A percentile compares a stretch with the other conserved stretches of the same genome.
These are phyloP conservation scores for Enteromius afrohamiltoni DNA, from an alignment of 2,797 vertebrate species.

Conservation along the genomic window DNA sequence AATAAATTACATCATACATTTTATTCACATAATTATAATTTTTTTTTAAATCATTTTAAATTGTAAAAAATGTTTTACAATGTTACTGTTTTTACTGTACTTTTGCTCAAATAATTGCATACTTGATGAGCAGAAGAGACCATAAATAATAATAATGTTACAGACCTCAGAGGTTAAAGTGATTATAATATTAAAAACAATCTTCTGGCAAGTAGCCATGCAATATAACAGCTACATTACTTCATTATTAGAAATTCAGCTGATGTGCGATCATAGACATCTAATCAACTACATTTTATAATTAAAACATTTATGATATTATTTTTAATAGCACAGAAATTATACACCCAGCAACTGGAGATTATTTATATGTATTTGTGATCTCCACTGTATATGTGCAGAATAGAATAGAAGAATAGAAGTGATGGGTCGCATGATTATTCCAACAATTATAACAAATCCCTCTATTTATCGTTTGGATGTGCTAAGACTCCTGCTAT, in stretches of 20 bases:
- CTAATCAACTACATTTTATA: neutral
- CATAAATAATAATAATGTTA: neutral
- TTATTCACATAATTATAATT: neutral
- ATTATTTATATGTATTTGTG: neutral
- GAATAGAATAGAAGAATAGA: constrained; percentile 3
- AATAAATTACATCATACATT: neutral
- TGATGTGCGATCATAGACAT: neutral
- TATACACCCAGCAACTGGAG: neutral
- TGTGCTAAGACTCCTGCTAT: constrained; percentile 42
- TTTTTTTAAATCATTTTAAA: neutral
- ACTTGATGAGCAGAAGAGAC: neutral
- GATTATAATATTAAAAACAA: neutral
- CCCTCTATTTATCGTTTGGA: constrained; percentile 37
- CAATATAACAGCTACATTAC: neutral
- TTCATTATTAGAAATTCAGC: neutral
- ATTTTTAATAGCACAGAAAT: neutral
- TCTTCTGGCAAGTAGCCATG: neutral
- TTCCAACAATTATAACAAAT: constrained; percentile 26
- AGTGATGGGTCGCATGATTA: constrained; percentile 4
- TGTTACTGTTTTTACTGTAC: neutral
- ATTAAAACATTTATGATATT: neutral
- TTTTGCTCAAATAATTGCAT: neutral
- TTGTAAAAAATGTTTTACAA: neutral
- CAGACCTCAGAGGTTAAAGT: neutral
- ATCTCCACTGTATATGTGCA: neutral